Conservation (phyloP, 2,797 vertebrate species). For the Anolis apletophallus region DNA sequence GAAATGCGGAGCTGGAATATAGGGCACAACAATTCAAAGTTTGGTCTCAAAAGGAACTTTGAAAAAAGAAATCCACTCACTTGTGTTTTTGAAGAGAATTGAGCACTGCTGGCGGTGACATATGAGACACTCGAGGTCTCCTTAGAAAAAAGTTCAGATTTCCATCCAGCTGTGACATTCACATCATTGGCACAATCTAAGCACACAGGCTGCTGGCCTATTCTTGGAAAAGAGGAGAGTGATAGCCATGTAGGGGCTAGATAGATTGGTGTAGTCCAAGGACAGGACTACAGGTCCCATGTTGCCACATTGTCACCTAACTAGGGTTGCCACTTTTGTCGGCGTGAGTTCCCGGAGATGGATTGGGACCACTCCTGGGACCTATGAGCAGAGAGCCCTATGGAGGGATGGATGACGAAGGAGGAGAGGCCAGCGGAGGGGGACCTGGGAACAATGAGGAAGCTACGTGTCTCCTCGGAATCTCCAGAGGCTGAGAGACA, state of each 20-base stretch:
- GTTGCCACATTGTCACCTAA: too few relatives aligned
- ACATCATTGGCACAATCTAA: not conserved
- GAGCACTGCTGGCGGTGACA: not conserved
- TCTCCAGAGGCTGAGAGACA: too few relatives aligned
- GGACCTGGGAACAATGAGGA: too few relatives aligned
- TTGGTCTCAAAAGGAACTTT: slow-evolving; percentile 26
- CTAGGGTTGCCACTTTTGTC: too few relatives aligned
- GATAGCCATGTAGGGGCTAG: not conserved
- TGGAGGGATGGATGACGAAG: too few relatives aligned
- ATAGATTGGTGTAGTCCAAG: not conserved
- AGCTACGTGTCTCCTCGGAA: too few relatives aligned
- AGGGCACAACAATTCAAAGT: slow-evolving; percentile 37
- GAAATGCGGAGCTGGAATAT: slow-evolving; percentile 24
- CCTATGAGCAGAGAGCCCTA: too few relatives aligned
- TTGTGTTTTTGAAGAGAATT: slow-evolving; percentile 25
- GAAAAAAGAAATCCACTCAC: not conserved
- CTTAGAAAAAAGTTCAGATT: not conserved
- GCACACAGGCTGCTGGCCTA: not conserved
- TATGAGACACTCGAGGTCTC: not conserved
- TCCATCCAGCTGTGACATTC: not conserved
- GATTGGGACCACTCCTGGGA: too few relatives aligned
- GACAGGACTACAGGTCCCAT: too few relatives aligned
- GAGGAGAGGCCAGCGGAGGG: too few relatives aligned
- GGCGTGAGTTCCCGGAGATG: too few relatives aligned
- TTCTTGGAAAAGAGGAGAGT: not conserved